Evolutionary conservation across 2,797 vertebrate genomes (phyloP).

Genomic region (Spinus olivaceus): DNA sequence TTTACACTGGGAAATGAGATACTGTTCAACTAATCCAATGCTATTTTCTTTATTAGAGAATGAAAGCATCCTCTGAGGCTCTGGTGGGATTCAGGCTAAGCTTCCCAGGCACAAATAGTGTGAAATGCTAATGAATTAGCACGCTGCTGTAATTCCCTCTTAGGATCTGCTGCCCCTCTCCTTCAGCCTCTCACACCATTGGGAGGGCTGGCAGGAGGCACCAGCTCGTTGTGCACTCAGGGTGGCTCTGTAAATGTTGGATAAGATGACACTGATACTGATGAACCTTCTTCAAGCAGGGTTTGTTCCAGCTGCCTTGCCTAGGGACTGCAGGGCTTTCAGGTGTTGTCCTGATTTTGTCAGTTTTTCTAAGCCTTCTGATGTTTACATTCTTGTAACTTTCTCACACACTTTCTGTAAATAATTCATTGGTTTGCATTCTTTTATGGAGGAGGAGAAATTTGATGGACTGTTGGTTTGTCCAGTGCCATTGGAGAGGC

Average conservation of each 20-base stretch:
- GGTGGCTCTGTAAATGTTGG: not conserved
- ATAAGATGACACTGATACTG: too few species aligned
- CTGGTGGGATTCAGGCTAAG: slow-evolving; percentile 44
- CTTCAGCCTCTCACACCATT: not conserved
- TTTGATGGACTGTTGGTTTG: too few species aligned
- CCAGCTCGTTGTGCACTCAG: not conserved
- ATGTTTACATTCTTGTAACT: too few species aligned
- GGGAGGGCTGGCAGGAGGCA: not conserved
- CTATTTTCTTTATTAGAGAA: slow-evolving; percentile 59
- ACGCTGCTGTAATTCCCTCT: not conserved
- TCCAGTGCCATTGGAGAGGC: too few species aligned
- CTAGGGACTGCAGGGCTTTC: not conserved
- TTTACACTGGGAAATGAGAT: slow-evolving; percentile 65
- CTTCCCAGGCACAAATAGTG: slow-evolving; percentile 26
- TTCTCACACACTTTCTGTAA: too few species aligned
- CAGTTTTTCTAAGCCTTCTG: too few species aligned
- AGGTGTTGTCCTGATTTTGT: too few species aligned
- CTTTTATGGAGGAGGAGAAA: too few species aligned
- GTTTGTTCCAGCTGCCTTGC: not conserved
- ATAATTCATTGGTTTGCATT: too few species aligned
- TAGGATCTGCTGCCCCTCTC: not conserved
- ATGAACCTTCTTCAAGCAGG: not conserved
- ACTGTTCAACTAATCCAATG: slow-evolving; percentile 46
- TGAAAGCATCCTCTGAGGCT: slow-evolving; percentile 38
- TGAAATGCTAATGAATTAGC: slow-evolving; percentile 41